Evolutionary conservation across 2,888 invertebrate species (phyloP).

Genomic region (Hypena proboscidalis): DNA sequence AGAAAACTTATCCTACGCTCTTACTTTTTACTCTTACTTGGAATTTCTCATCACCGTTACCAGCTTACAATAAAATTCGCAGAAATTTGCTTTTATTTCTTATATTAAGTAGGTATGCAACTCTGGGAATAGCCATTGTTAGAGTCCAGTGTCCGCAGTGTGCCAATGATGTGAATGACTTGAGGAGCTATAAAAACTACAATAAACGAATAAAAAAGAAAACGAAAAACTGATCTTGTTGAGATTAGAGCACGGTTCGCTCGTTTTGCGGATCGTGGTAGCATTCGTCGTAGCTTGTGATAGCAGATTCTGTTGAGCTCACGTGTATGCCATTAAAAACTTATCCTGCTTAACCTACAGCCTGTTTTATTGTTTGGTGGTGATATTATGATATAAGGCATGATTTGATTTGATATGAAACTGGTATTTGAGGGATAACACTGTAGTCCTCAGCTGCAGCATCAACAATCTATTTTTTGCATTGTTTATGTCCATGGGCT

Average conservation of each 20-base stretch:
- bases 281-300: not conserved
- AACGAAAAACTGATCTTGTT: conserved; percentile 65
- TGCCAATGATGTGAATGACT: conserved; percentile 72
- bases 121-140: conserved; percentile 33
- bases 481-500: too few species aligned
- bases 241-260: conserved; percentile 67
- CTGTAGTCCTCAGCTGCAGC: too few species aligned
- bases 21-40: too few species aligned
- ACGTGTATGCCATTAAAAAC: conserved; percentile 5
- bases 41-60: not conserved
- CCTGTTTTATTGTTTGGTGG: too few species aligned
- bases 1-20: too few species aligned
- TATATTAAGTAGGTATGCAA: not conserved
- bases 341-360: conserved; percentile 24
- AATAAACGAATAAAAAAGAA: conserved; percentile 57
- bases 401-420: too few species aligned
- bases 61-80: too few species aligned
- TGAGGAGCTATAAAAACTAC: conserved; percentile 62
- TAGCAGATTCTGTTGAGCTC: not conserved
- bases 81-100: conserved; percentile 2
- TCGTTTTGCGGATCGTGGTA: conserved; percentile 21
- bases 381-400: too few species aligned
- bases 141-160: conserved; percentile 34
- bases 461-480: too few species aligned
- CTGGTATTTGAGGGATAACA: too few species aligned